Evolutionary conservation across 2,888 invertebrate species (phyloP), one percentile per base, ranked within the genome.

Genomic region (Palloptera scutellata): DNA sequence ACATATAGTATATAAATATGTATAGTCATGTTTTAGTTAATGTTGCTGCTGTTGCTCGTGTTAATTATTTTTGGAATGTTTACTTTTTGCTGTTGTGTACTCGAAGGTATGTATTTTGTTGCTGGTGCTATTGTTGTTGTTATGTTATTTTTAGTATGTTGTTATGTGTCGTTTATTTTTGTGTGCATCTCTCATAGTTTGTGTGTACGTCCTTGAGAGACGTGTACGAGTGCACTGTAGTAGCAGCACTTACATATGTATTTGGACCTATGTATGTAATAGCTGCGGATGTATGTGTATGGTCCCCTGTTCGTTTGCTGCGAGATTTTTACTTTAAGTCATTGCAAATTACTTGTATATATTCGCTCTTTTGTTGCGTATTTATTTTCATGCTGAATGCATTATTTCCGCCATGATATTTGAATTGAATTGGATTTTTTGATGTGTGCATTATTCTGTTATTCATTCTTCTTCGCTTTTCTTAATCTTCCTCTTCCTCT

Each of bases 201-300:
- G 64, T 19, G 41, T 58, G 59, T 59, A 52, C 64, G 64, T 64
- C 64, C 64, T 64, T 64, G 64, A 59, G 64, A 64, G 59, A 59
- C 64, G 64, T 64, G 64, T 52, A 64, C 41, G 52, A 58, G 48
- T 64, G 15, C 55, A 30, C 55, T 55, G 19, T 8, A 55, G 55
- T 15, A 13, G 30, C 1, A 40, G 55, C 8, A 30, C 13, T 20
- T 40, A 10, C 10, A 13, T 30, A 6, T 55, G n/a, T n/a, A n/a
- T n/a, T n/a, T n/a, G n/a, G n/a, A 12, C 40, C 30, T 30, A 5
- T 30, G 30, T 5, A 10, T 55, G 13, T 55, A 11, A 11, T 11
- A 1, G 54, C 20, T 30, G 13, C 10, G 6, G n/a, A 20, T 12
- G 13, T 40, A 40, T 15, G n/a, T 1, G 19, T 13, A 19, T n/a